Conservation (phyloP, 2,888 invertebrate species). For the Coronaproctus castanopsis region DNA sequence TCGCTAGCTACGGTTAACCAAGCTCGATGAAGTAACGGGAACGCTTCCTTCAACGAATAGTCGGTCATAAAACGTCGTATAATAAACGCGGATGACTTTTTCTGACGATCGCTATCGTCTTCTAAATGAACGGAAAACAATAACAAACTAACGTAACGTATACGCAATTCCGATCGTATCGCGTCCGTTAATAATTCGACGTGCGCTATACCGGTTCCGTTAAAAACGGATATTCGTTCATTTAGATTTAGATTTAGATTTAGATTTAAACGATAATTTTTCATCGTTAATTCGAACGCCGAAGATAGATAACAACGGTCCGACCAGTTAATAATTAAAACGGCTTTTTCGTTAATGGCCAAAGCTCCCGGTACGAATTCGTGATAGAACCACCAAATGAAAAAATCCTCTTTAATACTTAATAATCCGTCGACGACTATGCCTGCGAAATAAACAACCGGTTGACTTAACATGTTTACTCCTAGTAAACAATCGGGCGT, state of each 20-base stretch:
- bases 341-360: conserved; percentile 28
- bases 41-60: conserved; percentile 29
- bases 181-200: conserved; percentile 20
- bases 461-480: conserved; percentile 31
- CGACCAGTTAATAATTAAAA: conserved; percentile 27
- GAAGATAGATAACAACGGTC: conserved; percentile 25
- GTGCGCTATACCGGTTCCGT: conserved; percentile 16
- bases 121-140: conserved; percentile 21
- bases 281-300: conserved; percentile 25
- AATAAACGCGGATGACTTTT: conserved; percentile 8
- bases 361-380: conserved; percentile 30
- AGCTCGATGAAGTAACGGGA: conserved; percentile 29
- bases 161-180: conserved; percentile 25
- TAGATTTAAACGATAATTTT: conserved; percentile 27
- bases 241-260: conserved; percentile 14
- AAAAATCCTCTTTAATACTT: conserved; percentile 28
- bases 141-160: conserved; percentile 25
- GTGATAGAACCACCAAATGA: conserved; percentile 32
- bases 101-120: conserved; percentile 17
- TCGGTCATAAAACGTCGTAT: conserved; percentile 21
- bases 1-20: conserved; percentile 29
- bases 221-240: not conserved
- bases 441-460: conserved; percentile 28
- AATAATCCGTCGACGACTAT: conserved; percentile 26
- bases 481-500: conserved; percentile 28